Evolutionary conservation across 2,113 vertebrate genomes (phyloP), one percentile per base, ranked within the genome.

Genomic region (Myiozetetes cayanensis): DNA sequence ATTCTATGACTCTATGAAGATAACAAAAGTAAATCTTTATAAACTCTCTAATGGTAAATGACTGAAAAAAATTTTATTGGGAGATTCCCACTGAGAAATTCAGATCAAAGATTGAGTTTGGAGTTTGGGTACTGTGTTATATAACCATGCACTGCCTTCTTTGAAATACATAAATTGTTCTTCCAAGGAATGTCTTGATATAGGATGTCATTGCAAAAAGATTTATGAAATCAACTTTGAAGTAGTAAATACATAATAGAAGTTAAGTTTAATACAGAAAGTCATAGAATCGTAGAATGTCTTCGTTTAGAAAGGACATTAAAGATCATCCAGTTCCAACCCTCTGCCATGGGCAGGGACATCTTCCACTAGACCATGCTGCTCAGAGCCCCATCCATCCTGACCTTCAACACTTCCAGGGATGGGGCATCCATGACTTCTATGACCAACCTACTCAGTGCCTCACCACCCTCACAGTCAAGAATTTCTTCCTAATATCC

Each of bases 121-220:
- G 6, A 17, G 18, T 77, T 65, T 30, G 43, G 13, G 8, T 61
- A 37, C 17, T 21, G 15, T 37, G 17, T 81, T 61, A 76, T 31
- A 52, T 63, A 78, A 43, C 7, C 27, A 31, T 3, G 1, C 12
- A 12, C 17, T 74, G 33, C 5, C 30, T 27, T 86, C 30, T 71
- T 92, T 56, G n/a, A 39, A 17, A 21, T 20, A 25, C 3, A 3
- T 56, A 24, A 7, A 12, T 63, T 0, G 0, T 59, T 81, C 35
- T 30, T 50, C 47, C 55, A 58, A 67, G 35, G 19, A 43, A 30
- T 17, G 8, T 4, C 27, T 67, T 72, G 21, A 25, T 65, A 25
- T 1, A 39, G 24, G 10, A 59, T 47, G 56, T 25, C 18, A 37
- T 21, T 16, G 33, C 7, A 59, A 61, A 65, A 82, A 84, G 39